Base-by-base conservation (phyloP, 2,113 vertebrate genomes). In the Otocyon megalotis region DNA sequence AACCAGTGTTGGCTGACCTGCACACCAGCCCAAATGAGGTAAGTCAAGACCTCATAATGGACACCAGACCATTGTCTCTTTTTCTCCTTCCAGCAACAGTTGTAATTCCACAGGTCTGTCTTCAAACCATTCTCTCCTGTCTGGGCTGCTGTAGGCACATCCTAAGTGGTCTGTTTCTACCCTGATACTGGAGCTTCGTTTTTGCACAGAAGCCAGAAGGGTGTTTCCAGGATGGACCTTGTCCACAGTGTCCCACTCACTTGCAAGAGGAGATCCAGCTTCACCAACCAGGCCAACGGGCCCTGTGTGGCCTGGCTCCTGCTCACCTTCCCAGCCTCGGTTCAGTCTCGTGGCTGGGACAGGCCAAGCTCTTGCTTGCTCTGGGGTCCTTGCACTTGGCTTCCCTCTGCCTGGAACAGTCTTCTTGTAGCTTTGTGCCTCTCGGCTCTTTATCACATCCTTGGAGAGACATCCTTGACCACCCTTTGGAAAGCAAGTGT, bases 231-330 rank as follows among this genome's bases (percentile, higher is more conserved):
- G 6, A 88, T 28, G n/a, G 32, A 50, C 50, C 24, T 56, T 30
- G 77, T 56, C 2, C 0, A 1, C 30, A 53, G 1, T 0, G 24
- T n/a, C 48, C 30, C 20, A 0, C 8, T n/a, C 32, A 14, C 87
- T 26, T 32, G n/a, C 28, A 28, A 43, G 28, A 53, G 62, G 19
- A 79, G 37, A 63, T 5, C 32, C 12, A 0, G 58, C 48, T 35
- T 58, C 53, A 3, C 26, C 3, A 4, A 24, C 62, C 7, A 35
- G 43, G 72, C 65, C 9, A 3, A 2, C 20, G 5, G 60, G 32
- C 79, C 16, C 72, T 22, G 8, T 0, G 6, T 28, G 58, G 58
- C 26, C 9, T 35, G 35, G 35, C 56, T 15, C 28, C 77, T 5
- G 3, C n/a, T 77, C 30, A 2, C 20, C 5, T 14, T 54, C 53